These are phyloP conservation scores for Hybos culiciformis DNA, from an alignment of 2,888 invertebrate genomes.

Conservation along the genomic window DNA sequence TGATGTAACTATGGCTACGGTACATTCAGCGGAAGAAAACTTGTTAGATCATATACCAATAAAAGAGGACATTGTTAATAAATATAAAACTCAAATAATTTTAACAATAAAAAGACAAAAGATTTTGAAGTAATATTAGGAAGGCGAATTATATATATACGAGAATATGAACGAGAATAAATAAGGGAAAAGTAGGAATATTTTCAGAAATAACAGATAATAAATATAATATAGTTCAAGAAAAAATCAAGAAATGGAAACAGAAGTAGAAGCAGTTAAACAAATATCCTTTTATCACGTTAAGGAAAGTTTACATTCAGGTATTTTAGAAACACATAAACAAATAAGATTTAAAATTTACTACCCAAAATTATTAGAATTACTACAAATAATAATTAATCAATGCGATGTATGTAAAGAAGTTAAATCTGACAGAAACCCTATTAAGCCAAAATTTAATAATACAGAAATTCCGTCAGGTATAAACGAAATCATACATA, in stretches of 20 bases:
- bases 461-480: conserved; percentile 8
- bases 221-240: conserved; percentile 4
- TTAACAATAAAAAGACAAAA: neutral
- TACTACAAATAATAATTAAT: conserved; percentile 14
- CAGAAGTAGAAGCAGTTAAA: conserved; percentile 4
- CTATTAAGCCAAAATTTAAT: conserved; percentile 11
- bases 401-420: conserved; percentile 14
- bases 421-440: conserved; percentile 13
- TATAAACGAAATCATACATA: neutral
- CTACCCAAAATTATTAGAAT: conserved; percentile 7
- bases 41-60: conserved; percentile 1
- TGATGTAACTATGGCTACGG: conserved; percentile 1
- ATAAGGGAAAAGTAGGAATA: neutral
- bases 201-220: conserved; percentile 3
- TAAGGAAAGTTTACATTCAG: conserved; percentile 3
- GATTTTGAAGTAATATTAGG: neutral
- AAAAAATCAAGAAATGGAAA: conserved; percentile 3
- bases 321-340: conserved; percentile 4
- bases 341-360: conserved; percentile 3
- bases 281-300: conserved; percentile 4
- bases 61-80: conserved; percentile 4
- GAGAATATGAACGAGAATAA: conserved; percentile 1
- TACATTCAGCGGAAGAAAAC: conserved; percentile 3
- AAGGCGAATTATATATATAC: neutral
- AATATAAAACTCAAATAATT: conserved; percentile 5